Evolutionary conservation across 2,113 vertebrate species (phyloP).

Genomic region (Ailuropoda melanoleuca): DNA sequence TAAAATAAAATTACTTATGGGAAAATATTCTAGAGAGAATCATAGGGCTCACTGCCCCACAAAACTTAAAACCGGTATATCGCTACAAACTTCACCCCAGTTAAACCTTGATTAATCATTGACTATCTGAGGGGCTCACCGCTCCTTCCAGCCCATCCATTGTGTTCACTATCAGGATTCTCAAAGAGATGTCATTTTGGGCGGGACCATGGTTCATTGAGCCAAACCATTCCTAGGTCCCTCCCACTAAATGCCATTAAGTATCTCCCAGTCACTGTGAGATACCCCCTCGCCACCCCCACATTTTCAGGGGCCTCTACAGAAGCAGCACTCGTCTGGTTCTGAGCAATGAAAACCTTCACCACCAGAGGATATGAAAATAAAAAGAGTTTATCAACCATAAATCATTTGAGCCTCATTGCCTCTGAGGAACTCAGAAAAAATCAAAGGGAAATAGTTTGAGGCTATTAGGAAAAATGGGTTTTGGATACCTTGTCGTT

Average conservation of each 20-base stretch:
- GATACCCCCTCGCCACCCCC: not conserved
- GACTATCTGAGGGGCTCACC: not conserved
- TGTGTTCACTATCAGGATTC: not conserved
- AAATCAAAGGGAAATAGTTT: not conserved
- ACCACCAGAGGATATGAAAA: not conserved
- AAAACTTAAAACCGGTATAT: not conserved
- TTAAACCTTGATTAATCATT: not conserved
- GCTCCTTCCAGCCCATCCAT: not conserved
- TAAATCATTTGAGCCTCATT: not conserved
- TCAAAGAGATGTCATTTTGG: not conserved
- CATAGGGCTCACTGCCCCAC: not conserved
- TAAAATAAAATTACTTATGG: not conserved
- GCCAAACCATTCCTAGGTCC: not conserved
- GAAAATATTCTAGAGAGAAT: not conserved
- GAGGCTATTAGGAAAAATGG: not conserved
- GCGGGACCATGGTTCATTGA: not conserved
- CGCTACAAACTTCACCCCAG: not conserved
- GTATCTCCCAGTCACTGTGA: not conserved
- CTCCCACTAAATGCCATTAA: not conserved
- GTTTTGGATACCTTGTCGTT: not conserved
- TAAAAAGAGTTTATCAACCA: not conserved
- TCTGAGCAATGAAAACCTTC: not conserved
- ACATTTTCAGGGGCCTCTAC: not conserved
- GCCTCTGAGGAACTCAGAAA: not conserved
- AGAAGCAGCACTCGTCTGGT: not conserved